These are phyloP conservation scores for Cryptoprocta ferox DNA, from an alignment of 2,797 vertebrate genomes.

Conservation along the genomic window DNA sequence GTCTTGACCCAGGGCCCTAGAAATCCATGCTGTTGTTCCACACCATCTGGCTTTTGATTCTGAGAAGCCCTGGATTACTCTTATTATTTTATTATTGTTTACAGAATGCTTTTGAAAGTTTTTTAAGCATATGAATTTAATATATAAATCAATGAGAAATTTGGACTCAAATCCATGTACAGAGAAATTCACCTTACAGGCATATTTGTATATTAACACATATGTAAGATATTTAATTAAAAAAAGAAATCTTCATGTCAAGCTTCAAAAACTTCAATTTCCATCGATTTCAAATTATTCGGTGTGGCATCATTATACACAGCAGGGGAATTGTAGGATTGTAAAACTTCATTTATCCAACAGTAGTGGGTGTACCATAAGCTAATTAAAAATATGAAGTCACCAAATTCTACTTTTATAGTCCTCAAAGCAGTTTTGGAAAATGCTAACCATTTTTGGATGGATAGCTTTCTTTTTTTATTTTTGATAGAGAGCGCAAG, in stretches of 20 bases:
- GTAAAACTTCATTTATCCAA: background rate
- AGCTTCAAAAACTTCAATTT: slow-evolving; percentile 47
- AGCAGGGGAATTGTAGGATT: background rate
- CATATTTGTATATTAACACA: slow-evolving; percentile 14
- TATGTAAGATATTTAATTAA: background rate
- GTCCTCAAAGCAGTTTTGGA: background rate
- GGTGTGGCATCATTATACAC: background rate
- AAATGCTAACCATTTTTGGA: background rate
- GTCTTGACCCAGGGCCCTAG: background rate
- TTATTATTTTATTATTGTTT: background rate
- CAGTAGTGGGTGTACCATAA: background rate
- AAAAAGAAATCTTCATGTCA: slow-evolving; percentile 19
- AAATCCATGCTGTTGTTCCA: background rate
- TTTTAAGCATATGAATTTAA: background rate
- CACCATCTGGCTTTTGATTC: background rate
- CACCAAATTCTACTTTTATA: background rate
- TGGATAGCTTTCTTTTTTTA: background rate
- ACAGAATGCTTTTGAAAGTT: background rate
- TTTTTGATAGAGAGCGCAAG: too few species aligned
- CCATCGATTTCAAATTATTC: background rate
- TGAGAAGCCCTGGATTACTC: background rate
- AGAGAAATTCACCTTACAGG: background rate
- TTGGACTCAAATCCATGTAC: slow-evolving; percentile 16
- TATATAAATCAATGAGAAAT: background rate
- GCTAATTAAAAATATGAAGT: background rate